Evolutionary conservation across 2,113 vertebrate species (phyloP), one percentile per base, ranked within the genome.

Genomic region (Vanacampus margaritifer): DNA sequence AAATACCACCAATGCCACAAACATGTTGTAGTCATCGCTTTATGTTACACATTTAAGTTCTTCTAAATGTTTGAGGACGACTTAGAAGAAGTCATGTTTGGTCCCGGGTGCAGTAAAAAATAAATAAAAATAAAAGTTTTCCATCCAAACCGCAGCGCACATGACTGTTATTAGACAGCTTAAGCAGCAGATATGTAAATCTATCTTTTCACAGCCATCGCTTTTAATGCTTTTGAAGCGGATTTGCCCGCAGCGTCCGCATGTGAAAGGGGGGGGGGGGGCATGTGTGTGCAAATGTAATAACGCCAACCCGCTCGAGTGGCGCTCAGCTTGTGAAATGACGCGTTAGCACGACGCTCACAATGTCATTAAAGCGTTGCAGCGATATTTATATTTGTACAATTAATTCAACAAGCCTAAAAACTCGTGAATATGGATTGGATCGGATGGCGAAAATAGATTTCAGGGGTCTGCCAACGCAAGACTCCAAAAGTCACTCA

Each of bases 131-230:
- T n/a, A 28, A 32, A 1, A 17, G 13, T 28, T 57, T 57, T 7
- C 14, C 54, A 32, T 28, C 54, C 16, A 57, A 57, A 57, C 54
- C 26, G 17, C 54, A 35, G 16, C 6, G 14, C 54, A 57, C 54
- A 32, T 57, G 54, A 57, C 14, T 32, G 26, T 35, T 57, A 57
- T 57, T 57, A 57, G 54, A 57, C 54, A 57, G 54, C 54, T 57
- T 57, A 57, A 57, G 54, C 26, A 32, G 54, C 54, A 57, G 54
- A 57, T 57, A 57, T 57, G 54, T 57, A 32, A 57, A 57, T 57
- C 54, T 57, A 32, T 57, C 54, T 57, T 57, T 57, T 57, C 54
- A 57, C 54, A 57, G 54, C 54, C 54, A 57, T 57, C 24, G 26
- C 26, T 57, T 32, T 57, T 32, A 57, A 57, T 57, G 26, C 26